phyloP scores from a whole-genome alignment of 2,888 invertebrate genomes.

The Pachydiplax longipennis region DNA sequence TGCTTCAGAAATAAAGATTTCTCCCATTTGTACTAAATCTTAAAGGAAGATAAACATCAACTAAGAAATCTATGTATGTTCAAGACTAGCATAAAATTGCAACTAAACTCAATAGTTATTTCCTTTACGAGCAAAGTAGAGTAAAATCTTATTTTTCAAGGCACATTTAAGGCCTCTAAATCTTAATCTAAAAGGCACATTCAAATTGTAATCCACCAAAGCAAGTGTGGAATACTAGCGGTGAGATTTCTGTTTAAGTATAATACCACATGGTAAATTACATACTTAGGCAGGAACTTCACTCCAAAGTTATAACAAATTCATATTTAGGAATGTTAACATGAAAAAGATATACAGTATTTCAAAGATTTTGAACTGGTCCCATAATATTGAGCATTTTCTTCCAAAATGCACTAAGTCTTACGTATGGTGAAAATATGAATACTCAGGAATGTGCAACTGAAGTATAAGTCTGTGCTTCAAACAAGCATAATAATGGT shows the following conservation, averaged over 20 bases:
- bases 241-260: neutral
- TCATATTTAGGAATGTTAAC: neutral
- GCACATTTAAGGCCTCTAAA: neutral
- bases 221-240: neutral
- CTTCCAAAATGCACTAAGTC: neutral
- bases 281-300: neutral
- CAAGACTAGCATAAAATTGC: constrained; percentile 12
- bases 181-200: constrained; percentile 22
- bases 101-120: neutral
- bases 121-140: neutral
- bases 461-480: neutral
- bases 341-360: neutral
- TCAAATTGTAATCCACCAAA: neutral
- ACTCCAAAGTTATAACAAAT: too few relatives aligned
- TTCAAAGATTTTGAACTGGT: neutral
- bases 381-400: neutral
- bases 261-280: neutral
- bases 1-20: constrained; percentile 3
- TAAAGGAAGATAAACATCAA: neutral
- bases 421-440: neutral
- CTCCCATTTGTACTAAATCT: constrained; percentile 31
- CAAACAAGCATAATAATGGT: neutral
- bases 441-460: neutral
- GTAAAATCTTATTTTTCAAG: neutral
- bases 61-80: neutral